Percentiles rank a stretch among this genome's conserved stretches.
phyloP scores from a whole-genome alignment of 2,888 invertebrate genomes.

The Chloromyia formosa region DNA sequence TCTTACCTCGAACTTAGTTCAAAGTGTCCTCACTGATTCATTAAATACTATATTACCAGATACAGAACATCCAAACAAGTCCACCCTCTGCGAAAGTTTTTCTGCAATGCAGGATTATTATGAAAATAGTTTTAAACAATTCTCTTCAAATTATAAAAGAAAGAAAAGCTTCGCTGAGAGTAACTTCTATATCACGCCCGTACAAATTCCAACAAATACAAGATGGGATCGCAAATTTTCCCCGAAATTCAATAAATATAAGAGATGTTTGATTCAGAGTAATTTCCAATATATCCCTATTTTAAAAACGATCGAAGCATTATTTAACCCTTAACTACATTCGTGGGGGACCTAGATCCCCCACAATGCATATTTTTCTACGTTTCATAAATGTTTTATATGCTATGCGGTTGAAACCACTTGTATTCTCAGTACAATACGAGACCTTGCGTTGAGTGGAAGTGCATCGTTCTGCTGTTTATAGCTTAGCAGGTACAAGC shows the following conservation, averaged over 20 bases:
- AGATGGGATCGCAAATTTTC: slow-evolving; percentile 43
- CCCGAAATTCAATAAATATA: slow-evolving; percentile 32
- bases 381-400: no score
- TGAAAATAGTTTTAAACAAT: slow-evolving; percentile 11
- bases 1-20: slow-evolving; percentile 36
- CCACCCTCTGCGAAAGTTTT: background rate
- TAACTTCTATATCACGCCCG: slow-evolving; percentile 25
- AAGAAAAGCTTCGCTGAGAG: slow-evolving; percentile 4
- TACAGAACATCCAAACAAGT: slow-evolving; percentile 1
- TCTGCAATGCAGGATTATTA: background rate
- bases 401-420: no score
- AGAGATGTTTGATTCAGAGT: slow-evolving; percentile 39
- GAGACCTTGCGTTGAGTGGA: no score
- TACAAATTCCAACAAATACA: slow-evolving; percentile 33
- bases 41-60: background rate
- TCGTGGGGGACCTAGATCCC: no score
- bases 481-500: no score
- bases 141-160: slow-evolving; percentile 40
- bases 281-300: slow-evolving; percentile 41
- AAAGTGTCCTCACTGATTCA: background rate
- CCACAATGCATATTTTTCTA: no score
- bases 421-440: no score
- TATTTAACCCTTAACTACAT: no score
- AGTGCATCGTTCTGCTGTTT: no score
- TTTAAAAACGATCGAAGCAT: slow-evolving; percentile 33